Base-by-base conservation (phyloP, 2,113 vertebrate genomes). In the Ptyas mucosa region DNA sequence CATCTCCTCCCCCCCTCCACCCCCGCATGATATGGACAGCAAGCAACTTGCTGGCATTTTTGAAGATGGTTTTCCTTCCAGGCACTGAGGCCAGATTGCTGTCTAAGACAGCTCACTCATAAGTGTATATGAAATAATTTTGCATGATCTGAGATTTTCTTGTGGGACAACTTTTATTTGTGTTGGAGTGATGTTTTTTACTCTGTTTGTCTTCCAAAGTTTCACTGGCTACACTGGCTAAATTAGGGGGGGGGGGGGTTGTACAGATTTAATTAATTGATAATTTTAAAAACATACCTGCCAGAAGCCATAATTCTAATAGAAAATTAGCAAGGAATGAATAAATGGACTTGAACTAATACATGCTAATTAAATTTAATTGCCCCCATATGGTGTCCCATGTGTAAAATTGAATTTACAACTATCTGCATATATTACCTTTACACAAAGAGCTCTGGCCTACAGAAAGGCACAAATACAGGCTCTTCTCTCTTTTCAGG, bases 1-100 rank as follows among this genome's bases (percentile, higher is more conserved):
- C 12, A 5, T 29, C 29, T n/a, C 0, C 3, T 1, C 24, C 9
- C 0, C 29, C 14, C 26, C 11, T 14, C 0, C 3, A 2, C 24
- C 9, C 0, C 29, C 14, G 26, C 11, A 69, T 58, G 29, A 69
- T 69, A 69, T n/a, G 64, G 64, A 69, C 1, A 15, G 12, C 26
- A n/a, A n/a, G 26, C 4, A 69, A 34, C 15, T 39, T 81, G 75
- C 34, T 43, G 34, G 18, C 34, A 3, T 21, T 81, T 39, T 81
- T 39, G 69, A 81, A 39, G 18, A 81, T 4, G 18, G 7, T 21
- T 81, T 43, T 43, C 43, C 34, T 81, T 81, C 34, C 75, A 81
- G 18, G 34, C 34, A 81, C 18, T 43, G 34, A 39, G 34, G 75
- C 75, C 75, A 43, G 75, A 39, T 21, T 81, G 75, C n/a, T 81